A percentile compares a stretch with the other conserved stretches of the same genome.
These are phyloP conservation scores for Propithecus perrieri DNA, from an alignment of 2,797 vertebrate species.

Conservation along the genomic window DNA sequence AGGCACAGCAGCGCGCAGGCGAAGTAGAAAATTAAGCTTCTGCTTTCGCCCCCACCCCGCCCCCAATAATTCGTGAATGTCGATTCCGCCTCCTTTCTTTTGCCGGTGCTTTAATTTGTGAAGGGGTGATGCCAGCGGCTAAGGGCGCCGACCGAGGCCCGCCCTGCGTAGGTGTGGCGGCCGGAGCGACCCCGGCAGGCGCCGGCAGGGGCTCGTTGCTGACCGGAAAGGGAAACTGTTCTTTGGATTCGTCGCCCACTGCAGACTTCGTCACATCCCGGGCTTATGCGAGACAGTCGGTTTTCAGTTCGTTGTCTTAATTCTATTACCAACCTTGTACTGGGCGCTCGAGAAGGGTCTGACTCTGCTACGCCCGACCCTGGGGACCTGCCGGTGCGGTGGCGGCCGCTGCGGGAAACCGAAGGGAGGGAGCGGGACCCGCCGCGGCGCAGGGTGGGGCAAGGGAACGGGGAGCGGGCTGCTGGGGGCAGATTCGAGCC, in stretches of 20 bases:
- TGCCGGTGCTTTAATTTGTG: neutral
- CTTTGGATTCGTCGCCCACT: neutral
- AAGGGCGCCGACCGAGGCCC: neutral
- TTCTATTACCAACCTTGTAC: neutral
- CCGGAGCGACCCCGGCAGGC: neutral
- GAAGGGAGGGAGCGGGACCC: neutral
- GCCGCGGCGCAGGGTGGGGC: fast-evolving
- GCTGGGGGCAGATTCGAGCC: neutral
- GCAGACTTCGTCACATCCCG: neutral
- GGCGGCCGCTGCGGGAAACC: no score
- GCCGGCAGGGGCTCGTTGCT: neutral
- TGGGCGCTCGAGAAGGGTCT: neutral
- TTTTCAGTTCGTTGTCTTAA: neutral
- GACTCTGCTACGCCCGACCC: fast-evolving
- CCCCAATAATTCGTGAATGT: neutral
- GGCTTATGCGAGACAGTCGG: neutral
- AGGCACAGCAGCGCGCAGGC: fast-evolving
- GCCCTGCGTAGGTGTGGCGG: neutral
- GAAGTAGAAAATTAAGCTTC: neutral
- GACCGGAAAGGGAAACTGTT: neutral
- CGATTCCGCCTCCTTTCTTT: neutral
- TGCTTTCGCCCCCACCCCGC: neutral
- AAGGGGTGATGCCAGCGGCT: no score
- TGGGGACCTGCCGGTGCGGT: fast-evolving
- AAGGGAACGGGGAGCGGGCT: neutral